Percentiles rank a stretch among this genome's conserved stretches.
Evolutionary conservation across 2,113 vertebrate species (phyloP).

Genomic region (Tupaia tana): DNA sequence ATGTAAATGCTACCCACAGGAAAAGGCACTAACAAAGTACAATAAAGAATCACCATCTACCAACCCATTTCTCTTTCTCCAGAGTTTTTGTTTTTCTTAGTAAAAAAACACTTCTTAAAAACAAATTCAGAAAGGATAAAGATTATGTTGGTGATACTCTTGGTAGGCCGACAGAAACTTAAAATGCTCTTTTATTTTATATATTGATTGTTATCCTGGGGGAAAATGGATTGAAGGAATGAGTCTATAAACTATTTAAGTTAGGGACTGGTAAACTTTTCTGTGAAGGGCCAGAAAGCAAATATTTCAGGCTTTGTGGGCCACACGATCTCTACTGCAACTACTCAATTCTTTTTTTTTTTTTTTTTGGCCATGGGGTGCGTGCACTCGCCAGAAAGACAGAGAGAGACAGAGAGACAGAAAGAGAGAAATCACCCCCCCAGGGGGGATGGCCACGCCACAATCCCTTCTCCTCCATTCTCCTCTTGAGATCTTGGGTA

Average conservation of each 20-base stretch:
- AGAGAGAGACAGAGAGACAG: too few species aligned
- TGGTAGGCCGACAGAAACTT: not conserved
- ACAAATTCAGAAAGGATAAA: slow-evolving; percentile 1
- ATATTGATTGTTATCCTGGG: not conserved
- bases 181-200: slow-evolving; percentile 17
- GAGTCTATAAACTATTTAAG: slow-evolving; percentile 51
- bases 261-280: slow-evolving; percentile 2
- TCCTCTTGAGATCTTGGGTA: too few species aligned
- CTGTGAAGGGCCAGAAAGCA: not conserved
- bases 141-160: not conserved
- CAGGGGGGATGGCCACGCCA: too few species aligned
- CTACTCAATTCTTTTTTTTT: not conserved
- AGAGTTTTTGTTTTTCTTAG: not conserved
- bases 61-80: not conserved
- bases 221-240: not conserved
- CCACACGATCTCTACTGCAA: not conserved
- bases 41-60: slow-evolving; percentile 34
- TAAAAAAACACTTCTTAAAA: not conserved
- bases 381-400: too few species aligned
- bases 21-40: slow-evolving; percentile 54
- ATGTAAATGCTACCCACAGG: slow-evolving; percentile 29
- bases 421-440: too few species aligned
- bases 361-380: too few species aligned
- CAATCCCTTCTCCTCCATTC: too few species aligned
- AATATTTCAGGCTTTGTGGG: slow-evolving; percentile 28